phyloP scores from a whole-genome alignment of 2,113 vertebrate genomes.

The Marmota monax region DNA sequence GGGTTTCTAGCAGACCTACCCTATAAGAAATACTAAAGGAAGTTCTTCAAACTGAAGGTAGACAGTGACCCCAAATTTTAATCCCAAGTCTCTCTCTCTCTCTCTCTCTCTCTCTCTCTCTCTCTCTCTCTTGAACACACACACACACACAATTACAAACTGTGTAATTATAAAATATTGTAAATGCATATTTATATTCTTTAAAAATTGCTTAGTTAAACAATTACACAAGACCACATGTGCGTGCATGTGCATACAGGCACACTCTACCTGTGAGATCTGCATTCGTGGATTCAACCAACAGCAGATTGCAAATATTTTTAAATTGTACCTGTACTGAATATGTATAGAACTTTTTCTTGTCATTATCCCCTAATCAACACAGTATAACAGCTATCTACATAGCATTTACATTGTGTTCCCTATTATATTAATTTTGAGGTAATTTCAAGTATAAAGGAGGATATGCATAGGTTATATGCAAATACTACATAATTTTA shows the following conservation, averaged over 20 bases:
- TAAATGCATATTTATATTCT: background rate
- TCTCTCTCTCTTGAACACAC: too few relatives aligned
- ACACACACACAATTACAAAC: background rate
- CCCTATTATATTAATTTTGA: background rate
- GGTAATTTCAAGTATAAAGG: accelerated
- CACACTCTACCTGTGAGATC: background rate
- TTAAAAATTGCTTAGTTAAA: background rate
- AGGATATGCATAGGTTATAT: background rate
- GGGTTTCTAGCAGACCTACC: background rate
- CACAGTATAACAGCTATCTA: background rate
- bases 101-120: too few relatives aligned
- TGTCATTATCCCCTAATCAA: background rate
- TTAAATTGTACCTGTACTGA: background rate
- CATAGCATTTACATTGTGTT: background rate
- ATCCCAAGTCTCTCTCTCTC: background rate
- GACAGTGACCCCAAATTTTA: background rate
- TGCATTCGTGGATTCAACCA: background rate
- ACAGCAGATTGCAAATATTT: background rate
- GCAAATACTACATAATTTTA: background rate
- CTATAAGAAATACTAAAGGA: background rate
- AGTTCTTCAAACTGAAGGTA: background rate
- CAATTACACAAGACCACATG: background rate
- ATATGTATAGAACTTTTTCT: background rate
- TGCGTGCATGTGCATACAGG: too few relatives aligned
- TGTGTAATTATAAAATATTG: background rate